Percentiles rank a stretch among this genome's conserved stretches.
phyloP scores from a whole-genome alignment of 2,888 invertebrate genomes.

The Caenorhabditis panamensis region DNA sequence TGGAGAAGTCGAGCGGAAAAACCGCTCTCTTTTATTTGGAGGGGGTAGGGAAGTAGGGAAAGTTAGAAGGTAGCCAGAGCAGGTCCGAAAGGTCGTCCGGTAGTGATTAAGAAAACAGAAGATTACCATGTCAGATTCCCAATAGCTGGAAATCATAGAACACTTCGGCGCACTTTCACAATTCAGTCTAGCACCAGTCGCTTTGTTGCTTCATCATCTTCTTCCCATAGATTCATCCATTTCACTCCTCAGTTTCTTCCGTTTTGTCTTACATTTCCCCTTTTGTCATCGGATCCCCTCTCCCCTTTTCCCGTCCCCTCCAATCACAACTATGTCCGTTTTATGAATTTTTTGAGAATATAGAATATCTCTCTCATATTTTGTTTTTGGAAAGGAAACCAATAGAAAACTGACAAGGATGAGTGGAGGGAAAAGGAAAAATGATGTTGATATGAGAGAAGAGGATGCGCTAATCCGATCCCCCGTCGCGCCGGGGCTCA shows the following conservation, averaged over 20 bases:
- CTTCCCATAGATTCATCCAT: conserved; percentile 14
- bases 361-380: not conserved
- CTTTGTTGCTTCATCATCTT: conserved; percentile 2
- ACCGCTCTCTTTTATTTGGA: not conserved
- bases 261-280: conserved; percentile 55
- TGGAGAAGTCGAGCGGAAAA: conserved; percentile 10
- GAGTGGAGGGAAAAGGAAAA: not conserved
- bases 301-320: not conserved
- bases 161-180: not conserved
- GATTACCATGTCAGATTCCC: not conserved
- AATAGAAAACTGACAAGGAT: not conserved
- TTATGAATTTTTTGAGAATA: not conserved
- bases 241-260: conserved; percentile 33
- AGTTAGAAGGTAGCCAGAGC: not conserved
- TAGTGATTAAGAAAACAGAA: no score
- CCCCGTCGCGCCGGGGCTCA: not conserved
- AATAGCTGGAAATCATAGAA: not conserved
- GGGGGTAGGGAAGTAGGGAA: not conserved
- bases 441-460: conserved; percentile 24
- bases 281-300: conserved; percentile 42
- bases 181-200: not conserved
- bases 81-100: no score
- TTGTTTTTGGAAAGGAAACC: no score
- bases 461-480: conserved; percentile 44
- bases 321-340: conserved; percentile 33